Evolutionary conservation across 2,888 invertebrate species (phyloP).

Genomic region (Apotomis capreana): DNA sequence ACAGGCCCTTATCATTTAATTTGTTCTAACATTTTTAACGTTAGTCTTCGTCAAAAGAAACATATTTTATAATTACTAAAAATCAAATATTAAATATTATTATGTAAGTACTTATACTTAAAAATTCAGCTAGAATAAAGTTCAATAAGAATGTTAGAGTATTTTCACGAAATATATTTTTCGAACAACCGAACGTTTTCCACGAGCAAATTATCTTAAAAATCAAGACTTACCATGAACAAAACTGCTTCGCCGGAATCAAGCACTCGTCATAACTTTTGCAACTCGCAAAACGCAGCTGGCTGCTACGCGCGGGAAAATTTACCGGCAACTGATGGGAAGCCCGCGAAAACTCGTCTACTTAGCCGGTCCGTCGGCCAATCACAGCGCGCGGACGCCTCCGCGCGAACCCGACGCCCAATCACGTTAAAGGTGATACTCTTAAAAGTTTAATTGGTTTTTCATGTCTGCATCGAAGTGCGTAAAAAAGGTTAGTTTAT

Average conservation of each 20-base stretch:
- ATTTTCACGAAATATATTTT: too few relatives aligned
- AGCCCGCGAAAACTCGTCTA: conserved; percentile 76
- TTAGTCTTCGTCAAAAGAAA: too few relatives aligned
- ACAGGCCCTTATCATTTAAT: too few relatives aligned
- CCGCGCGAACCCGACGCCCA: conserved; percentile 61
- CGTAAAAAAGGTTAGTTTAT: conserved; percentile 37
- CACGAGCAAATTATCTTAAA: background rate
- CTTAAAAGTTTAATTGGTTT: conserved; percentile 79
- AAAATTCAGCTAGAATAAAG: too few relatives aligned
- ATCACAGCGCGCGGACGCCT: conserved; percentile 67
- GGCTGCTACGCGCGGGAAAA: conserved; percentile 65
- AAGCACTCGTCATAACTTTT: conserved; percentile 66
- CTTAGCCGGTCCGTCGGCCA: conserved; percentile 69
- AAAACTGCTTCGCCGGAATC: conserved; percentile 46
- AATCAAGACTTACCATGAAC: conserved; percentile 54
- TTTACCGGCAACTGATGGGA: conserved; percentile 70
- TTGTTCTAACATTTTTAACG: too few relatives aligned
- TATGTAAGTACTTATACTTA: too few relatives aligned
- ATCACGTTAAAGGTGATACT: conserved; percentile 68
- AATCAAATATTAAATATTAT: too few relatives aligned
- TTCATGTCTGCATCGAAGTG: conserved; percentile 65
- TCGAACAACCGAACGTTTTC: too few relatives aligned
- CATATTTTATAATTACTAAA: too few relatives aligned
- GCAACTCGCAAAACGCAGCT: conserved; percentile 43
- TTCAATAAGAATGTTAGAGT: too few relatives aligned